Conservation (phyloP, 2,888 invertebrate genomes). For the Litoditis marina region DNA sequence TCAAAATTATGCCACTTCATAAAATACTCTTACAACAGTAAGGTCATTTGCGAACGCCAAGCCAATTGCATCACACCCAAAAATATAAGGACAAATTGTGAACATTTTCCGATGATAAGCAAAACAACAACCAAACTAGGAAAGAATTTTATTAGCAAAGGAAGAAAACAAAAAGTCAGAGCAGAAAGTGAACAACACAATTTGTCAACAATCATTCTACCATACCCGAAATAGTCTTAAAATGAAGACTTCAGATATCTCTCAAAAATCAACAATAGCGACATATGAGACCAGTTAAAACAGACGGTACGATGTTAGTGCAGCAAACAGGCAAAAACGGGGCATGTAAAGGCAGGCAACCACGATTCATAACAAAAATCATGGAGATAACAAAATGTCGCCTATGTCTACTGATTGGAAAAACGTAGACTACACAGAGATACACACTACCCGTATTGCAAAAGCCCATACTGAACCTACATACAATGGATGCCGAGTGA, state of each 20-base stretch:
- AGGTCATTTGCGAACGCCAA: no score
- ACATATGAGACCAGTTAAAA: background rate
- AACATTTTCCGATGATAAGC: no score
- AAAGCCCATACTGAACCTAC: background rate
- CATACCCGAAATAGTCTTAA: background rate
- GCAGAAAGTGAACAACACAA: slow-evolving; percentile 11
- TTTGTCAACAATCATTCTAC: no score
- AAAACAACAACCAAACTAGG: background rate
- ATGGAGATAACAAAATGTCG: no score
- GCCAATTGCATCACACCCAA: no score
- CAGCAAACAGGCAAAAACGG: background rate
- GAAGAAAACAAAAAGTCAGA: slow-evolving; percentile 3
- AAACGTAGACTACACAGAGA: background rate
- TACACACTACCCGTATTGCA: background rate
- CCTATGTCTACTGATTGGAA: background rate
- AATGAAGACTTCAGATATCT: background rate
- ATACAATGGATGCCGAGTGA: background rate
- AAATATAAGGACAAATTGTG: no score
- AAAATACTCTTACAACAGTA: no score
- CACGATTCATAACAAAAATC: no score
- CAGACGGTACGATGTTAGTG: slow-evolving; percentile 1
- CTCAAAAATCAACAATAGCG: background rate
- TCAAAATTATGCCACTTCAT: no score
- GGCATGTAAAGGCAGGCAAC: background rate
- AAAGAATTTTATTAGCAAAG: background rate